Percentiles rank a stretch among this genome's conserved stretches.
phyloP scores from a whole-genome alignment of 2,888 invertebrate genomes.

The Melanostoma mellinum region DNA sequence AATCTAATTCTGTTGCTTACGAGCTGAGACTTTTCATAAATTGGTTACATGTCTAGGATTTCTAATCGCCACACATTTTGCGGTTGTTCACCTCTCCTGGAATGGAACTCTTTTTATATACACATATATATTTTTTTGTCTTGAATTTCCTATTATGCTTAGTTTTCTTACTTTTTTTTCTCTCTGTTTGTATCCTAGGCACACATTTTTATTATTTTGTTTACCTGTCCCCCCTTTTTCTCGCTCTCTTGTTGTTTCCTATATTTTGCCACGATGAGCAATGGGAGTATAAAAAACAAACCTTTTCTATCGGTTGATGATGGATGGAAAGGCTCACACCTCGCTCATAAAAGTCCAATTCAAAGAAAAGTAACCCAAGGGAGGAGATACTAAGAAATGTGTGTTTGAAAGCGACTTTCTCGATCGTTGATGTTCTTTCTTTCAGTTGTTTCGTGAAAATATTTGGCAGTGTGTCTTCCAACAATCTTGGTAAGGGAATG shows the following conservation, averaged over 20 bases:
- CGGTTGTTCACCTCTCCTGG: slow-evolving; percentile 60
- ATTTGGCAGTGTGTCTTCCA: no score
- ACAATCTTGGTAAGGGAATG: no score
- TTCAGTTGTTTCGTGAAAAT: no score
- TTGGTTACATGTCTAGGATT: slow-evolving; percentile 70
- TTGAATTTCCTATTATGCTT: slow-evolving; percentile 29
- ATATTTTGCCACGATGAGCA: slow-evolving; percentile 18
- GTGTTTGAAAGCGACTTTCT: no score
- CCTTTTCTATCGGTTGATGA: slow-evolving; percentile 35
- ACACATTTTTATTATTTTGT: slow-evolving; percentile 33
- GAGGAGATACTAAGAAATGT: not conserved
- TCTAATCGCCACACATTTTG: slow-evolving; percentile 59
- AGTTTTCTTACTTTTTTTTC: slow-evolving; percentile 14
- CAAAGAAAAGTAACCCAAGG: slow-evolving; percentile 6
- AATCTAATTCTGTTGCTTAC: slow-evolving; percentile 41
- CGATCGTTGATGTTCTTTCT: no score
- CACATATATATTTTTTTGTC: not conserved
- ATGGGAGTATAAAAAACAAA: slow-evolving; percentile 36
- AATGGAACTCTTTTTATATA: slow-evolving; percentile 26
- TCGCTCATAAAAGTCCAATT: slow-evolving; percentile 38
- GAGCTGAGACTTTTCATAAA: slow-evolving; percentile 55
- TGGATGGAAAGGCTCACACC: slow-evolving; percentile 54
- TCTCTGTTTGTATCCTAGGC: slow-evolving; percentile 57
- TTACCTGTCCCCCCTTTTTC: not conserved
- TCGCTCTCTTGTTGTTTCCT: slow-evolving; percentile 14